These are phyloP conservation scores for Bombus waltoni DNA, from an alignment of 1,140 invertebrate genomes.

Conservation along the genomic window DNA sequence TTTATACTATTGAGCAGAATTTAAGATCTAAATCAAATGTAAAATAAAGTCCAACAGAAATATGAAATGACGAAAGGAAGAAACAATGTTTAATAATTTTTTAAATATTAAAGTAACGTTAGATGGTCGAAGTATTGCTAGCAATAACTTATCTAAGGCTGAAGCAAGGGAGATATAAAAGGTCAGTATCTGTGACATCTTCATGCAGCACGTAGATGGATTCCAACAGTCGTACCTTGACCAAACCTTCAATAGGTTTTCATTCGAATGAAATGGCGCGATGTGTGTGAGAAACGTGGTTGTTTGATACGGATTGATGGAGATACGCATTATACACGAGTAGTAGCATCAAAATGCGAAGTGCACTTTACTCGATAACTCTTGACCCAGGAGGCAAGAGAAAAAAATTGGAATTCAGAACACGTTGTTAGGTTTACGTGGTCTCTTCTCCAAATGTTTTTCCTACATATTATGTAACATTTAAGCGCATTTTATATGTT, in stretches of 20 bases:
- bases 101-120: background rate
- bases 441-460: background rate
- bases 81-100: background rate
- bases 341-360: slow-evolving; percentile 24
- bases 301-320: slow-evolving; percentile 21
- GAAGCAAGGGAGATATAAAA: background rate
- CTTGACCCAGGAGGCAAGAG: background rate
- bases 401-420: slow-evolving; percentile 3
- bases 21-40: too few relatives aligned
- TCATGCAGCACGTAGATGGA: slow-evolving; percentile 1
- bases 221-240: background rate
- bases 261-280: background rate
- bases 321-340: slow-evolving; percentile 25
- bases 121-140: background rate
- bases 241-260: background rate
- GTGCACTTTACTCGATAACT: slow-evolving; percentile 24
- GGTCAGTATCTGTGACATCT: background rate
- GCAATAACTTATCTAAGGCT: background rate
- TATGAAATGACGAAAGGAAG: background rate
- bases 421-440: background rate
- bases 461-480: background rate
- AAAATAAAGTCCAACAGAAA: background rate
- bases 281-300: background rate
- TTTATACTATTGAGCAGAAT: too few relatives aligned
- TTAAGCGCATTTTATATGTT: background rate